Evolutionary conservation across 2,888 invertebrate genomes (phyloP).

Genomic region (Uropetala carovei): DNA sequence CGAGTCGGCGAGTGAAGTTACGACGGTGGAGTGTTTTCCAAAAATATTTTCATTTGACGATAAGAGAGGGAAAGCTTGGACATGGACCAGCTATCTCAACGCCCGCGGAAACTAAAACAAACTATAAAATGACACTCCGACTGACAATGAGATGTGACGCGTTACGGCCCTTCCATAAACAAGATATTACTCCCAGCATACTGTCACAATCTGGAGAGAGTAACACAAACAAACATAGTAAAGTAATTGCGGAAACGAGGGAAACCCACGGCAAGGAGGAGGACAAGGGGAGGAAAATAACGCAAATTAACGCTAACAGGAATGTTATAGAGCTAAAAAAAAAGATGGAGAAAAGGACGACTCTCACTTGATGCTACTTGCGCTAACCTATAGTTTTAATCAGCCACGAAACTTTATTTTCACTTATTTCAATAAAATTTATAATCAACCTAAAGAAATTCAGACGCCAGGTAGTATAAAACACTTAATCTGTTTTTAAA

Average conservation of each 20-base stretch:
- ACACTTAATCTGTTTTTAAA: no score
- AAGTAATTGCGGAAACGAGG: slow-evolving; percentile 22
- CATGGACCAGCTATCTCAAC: slow-evolving; percentile 49
- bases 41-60: slow-evolving; percentile 57
- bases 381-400: no score
- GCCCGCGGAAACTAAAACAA: slow-evolving; percentile 51
- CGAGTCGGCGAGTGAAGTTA: slow-evolving; percentile 11
- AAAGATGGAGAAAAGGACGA: no score
- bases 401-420: no score
- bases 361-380: no score
- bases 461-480: no score
- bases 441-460: no score
- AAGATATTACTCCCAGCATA: slow-evolving; percentile 39
- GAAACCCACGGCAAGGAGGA: not conserved
- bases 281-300: no score
- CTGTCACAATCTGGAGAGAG: slow-evolving; percentile 9
- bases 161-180: slow-evolving; percentile 43
- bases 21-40: slow-evolving; percentile 21
- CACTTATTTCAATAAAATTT: no score
- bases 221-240: slow-evolving; percentile 36
- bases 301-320: no score
- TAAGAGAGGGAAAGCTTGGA: slow-evolving; percentile 47
- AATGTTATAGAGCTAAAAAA: no score
- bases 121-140: slow-evolving; percentile 60
- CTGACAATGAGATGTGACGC: slow-evolving; percentile 42